A percentile compares a stretch with the other conserved stretches of the same genome.
These are phyloP conservation scores for Drosophila mojavensis DNA, from an alignment of 1,140 invertebrate species.

Conservation along the genomic window DNA sequence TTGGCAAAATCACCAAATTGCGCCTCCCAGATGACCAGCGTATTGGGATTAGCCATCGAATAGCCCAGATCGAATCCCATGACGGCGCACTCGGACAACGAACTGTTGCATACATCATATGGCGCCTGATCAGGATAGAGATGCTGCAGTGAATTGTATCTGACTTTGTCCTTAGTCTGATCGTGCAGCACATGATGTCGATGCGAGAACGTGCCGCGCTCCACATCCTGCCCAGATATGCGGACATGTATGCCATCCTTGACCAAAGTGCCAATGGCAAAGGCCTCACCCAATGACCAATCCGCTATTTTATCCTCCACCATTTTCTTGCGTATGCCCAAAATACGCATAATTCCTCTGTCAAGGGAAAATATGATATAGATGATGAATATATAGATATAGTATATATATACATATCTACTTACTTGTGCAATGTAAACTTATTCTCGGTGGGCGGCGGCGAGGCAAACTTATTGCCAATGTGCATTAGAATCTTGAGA, in stretches of 20 bases:
- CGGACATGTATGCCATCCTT: conserved; percentile 97
- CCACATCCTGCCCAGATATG: conserved; percentile 98
- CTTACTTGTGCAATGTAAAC: conserved; percentile 94
- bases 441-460: conserved; percentile 97
- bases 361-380: not conserved
- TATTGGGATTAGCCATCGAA: conserved; percentile 99
- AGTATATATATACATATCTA: not conserved
- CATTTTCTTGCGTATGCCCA: conserved; percentile 96
- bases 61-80: conserved; percentile 98
- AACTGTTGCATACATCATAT: conserved; percentile 98
- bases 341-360: conserved; percentile 87
- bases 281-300: conserved; percentile 98
- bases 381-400: not conserved
- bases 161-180: conserved; percentile 97
- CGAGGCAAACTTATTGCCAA: conserved; percentile 95
- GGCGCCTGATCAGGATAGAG: conserved; percentile 97
- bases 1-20: conserved; percentile 99
- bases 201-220: conserved; percentile 97
- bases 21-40: conserved; percentile 99
- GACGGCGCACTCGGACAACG: conserved; percentile 96
- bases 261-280: conserved; percentile 98
- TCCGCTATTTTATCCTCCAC: conserved; percentile 94
- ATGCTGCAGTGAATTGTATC: conserved; percentile 94
- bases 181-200: conserved; percentile 98
- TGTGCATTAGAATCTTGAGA: conserved; percentile 94